Evolutionary conservation across 2,888 invertebrate genomes (phyloP), one percentile per base, ranked within the genome.

Genomic region (Adineta ricciae): DNA sequence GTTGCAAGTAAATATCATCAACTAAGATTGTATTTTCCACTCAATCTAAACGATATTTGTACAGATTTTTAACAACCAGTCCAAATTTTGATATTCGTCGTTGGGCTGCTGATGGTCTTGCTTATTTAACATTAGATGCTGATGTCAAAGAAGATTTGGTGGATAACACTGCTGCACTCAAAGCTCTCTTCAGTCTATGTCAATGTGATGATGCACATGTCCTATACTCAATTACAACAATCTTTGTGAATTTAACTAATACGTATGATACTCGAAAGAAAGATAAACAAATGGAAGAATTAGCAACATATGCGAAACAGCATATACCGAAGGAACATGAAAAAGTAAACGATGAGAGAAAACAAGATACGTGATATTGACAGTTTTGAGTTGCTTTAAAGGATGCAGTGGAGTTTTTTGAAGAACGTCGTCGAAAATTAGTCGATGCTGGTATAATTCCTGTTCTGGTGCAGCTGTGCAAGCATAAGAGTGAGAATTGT

Each of bases 231-330:
- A 83, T 84, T 24, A 73, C 86, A 84, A 84, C 96, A 0, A 96
- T 97, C 24, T 93, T 99, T 87, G 97, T 97, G 0, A 99, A 99
- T 90, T 91, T 99, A 36, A 95, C 96, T 89, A 99, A 99, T 91
- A 96, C 96, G 5, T 98, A 97, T 90, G 98, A 99, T 87, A 97
- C 97, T 90, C 96, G 97, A 90, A 97, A 97, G 90, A 90, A 97
- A 0, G 93, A 96, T 88, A 97, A 97, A 5, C 99, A 99, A 92
- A 94, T 99, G 95, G 90, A 97, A 27, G 97, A 99, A 90, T 91
- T 99, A 87, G 99, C 99, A 0, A 97, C 98, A 91, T 99, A 97
- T 91, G 96, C 99, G 2, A 99, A 99, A 91, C 97, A 98, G 89
- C 99, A 99, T 91, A 94, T 99, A 87, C 99, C 99, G 3, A 96